Percentiles rank a stretch among this genome's conserved stretches.
Evolutionary conservation across 2,888 invertebrate species (phyloP).

Genomic region (Drosophila kanekoi): DNA sequence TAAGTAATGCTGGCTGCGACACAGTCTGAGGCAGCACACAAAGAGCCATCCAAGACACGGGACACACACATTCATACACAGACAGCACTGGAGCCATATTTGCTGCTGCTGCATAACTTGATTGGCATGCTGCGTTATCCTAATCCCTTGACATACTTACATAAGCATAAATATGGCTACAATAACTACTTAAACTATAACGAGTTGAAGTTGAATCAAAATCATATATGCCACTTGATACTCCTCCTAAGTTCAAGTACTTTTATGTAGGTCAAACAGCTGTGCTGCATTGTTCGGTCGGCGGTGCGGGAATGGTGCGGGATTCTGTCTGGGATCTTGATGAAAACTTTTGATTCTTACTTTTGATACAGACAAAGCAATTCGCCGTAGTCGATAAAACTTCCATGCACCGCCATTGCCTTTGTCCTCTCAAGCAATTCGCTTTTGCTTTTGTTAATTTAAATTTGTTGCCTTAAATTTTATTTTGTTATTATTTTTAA

Average conservation of each 20-base stretch:
- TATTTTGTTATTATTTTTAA: too few relatives aligned
- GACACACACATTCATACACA: conserved; percentile 17
- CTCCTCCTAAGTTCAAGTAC: conserved; percentile 29
- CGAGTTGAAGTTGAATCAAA: conserved; percentile 11
- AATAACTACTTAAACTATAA: conserved; percentile 10
- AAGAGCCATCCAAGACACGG: conserved; percentile 11
- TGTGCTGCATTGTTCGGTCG: not conserved
- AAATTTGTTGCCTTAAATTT: too few relatives aligned
- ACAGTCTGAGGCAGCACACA: not conserved
- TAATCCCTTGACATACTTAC: conserved; percentile 36
- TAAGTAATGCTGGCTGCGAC: not conserved
- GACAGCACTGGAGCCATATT: conserved; percentile 23
- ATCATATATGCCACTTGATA: conserved; percentile 45
- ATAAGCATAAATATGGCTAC: conserved; percentile 20
- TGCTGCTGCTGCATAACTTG: conserved; percentile 64
- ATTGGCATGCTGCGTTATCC: conserved; percentile 76
- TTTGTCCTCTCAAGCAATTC: not conserved
- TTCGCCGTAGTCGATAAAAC: conserved; percentile 9
- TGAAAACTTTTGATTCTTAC: conserved; percentile 17
- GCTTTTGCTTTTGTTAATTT: too few relatives aligned
- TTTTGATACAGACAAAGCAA: conserved; percentile 2
- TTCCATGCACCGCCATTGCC: not conserved
- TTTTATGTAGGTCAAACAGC: conserved; percentile 61
- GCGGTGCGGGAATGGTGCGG: not conserved
- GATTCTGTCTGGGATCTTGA: conserved; percentile 27